Evolutionary conservation across 2,113 vertebrate species (phyloP).

Genomic region (Calyptomena viridis): DNA sequence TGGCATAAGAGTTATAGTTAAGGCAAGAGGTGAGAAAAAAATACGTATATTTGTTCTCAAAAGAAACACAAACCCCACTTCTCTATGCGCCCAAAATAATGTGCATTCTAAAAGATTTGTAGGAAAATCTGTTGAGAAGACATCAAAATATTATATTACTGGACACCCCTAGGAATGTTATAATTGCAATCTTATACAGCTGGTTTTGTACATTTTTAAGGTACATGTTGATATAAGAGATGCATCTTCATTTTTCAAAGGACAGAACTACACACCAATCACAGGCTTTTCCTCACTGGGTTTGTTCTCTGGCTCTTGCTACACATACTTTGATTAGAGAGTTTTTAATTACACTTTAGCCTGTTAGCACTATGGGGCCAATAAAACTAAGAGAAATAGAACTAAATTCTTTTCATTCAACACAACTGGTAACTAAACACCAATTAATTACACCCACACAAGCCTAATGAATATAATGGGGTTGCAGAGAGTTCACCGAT

Average conservation of each 20-base stretch:
- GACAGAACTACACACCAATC: background rate
- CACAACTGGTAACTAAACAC: slow-evolving; percentile 59
- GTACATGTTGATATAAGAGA: fast-evolving
- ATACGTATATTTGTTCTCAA: fast-evolving
- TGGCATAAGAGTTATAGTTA: background rate
- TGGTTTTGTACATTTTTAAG: background rate
- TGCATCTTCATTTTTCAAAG: background rate
- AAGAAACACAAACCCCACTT: background rate
- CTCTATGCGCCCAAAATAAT: background rate
- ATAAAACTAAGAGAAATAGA: slow-evolving; percentile 66
- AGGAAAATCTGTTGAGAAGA: background rate
- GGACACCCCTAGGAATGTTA: background rate
- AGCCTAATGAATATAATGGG: slow-evolving; percentile 68
- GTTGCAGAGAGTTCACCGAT: slow-evolving; percentile 54
- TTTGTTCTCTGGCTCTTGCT: background rate
- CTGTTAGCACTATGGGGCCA: slow-evolving; percentile 49
- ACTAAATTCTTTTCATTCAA: slow-evolving; percentile 59
- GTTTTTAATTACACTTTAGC: slow-evolving; percentile 56
- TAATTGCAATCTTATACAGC: background rate
- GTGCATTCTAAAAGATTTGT: background rate
- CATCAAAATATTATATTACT: background rate
- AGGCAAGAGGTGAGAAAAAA: background rate
- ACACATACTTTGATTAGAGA: slow-evolving; percentile 33
- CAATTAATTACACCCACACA: slow-evolving; percentile 65
- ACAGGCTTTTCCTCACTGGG: background rate